Base-by-base conservation (phyloP, 2,888 invertebrate species). In the Nemotelus pantherinus region DNA sequence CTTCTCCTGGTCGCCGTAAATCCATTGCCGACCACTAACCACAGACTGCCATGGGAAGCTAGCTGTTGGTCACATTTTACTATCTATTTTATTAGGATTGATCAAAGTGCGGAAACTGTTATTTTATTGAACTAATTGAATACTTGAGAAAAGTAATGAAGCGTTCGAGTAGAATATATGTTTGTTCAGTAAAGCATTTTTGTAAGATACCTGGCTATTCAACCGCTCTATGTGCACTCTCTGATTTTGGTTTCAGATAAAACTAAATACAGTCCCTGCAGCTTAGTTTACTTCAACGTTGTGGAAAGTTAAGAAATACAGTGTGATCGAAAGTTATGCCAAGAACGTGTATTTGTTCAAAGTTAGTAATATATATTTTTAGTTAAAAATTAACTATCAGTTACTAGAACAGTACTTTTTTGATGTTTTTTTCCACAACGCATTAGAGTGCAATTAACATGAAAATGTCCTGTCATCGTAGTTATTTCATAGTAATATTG, bases 41-140 rank as follows among this genome's bases (percentile, higher is more conserved):
- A 25, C 25, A 25, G 1, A 25, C 25, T 25, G 25, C 25, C 25
- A 25, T 50, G n/a, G 39, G 5, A 10, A 9, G 57, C 3, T 39
- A 70, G 70, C 70, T 70, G 70, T 70, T 70, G 9, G 43, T 39
- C 43, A 70, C 43, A 53, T 53, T 70, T 55, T 55, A 55, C 70
- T 70, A 70, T 70, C 70, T 53, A 70, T 70, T 70, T 70, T 70
- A 70, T 70, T 70, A 25, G 60, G 7, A 60, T 43, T 43, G 74
- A 74, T 74, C 74, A 58, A 70, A 53, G 74, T 74, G 63, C 74
- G 74, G 74, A 74, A 74, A 74, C 74, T 74, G 74, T 60, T 60
- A 74, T 60, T 74, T 74, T 74, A 74, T 74, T 74, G 74, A 74
- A 60, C 74, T 74, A 74, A 74, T 74, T 74, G 74, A 74, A 74